Evolutionary conservation across 2,888 invertebrate genomes (phyloP), one percentile per base, ranked within the genome.

Genomic region (Ecdyonurus torrentis): DNA sequence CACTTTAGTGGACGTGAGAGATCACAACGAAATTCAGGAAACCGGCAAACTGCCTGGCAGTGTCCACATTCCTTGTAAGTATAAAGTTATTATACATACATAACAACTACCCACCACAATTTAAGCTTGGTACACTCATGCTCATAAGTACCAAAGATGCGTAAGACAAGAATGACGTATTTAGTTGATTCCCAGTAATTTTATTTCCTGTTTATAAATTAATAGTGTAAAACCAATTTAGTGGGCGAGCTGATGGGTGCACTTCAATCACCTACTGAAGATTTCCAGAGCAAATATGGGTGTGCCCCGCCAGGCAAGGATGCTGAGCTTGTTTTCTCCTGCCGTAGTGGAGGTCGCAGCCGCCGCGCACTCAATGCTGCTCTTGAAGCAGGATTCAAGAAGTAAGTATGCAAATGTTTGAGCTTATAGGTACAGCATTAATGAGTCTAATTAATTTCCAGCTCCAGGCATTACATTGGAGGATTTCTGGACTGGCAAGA

Each of bases 1-100:
- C 25, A 25, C 50, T 7, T 67, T 65, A 2, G 53, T 74, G 52
- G 64, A 64, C 22, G 64, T 64, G 23, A 72, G 69, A 63, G 70
- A 69, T 60, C 72, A 72, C 71, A 50, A 62, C 1, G 64, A 65
- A 59, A 23, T 65, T 18, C 23, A 65, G 18, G 62, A 65, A 24
- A 65, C 61, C 10, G 65, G 65, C 15, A 37, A 52, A 23, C 60
- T 64, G 22, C 64, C 59, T n/a, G 64, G 63, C 2, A 61, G 55
- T n/a, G n/a, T 55, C 61, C 55, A 53, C 22, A 24, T 60, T 25
- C 60, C 60, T 3, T 25, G 60, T 60, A 60, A 60, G 60, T 25
- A 23, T 3, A 15, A 22, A 37, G 15, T 15, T 37, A 37, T 37
- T 37, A 10, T 5, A 37, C n/a, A n/a, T n/a, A n/a, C n/a, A 37